Base-by-base conservation (phyloP, 2,888 invertebrate genomes). In the Pycnomerus fuliginosus region DNA sequence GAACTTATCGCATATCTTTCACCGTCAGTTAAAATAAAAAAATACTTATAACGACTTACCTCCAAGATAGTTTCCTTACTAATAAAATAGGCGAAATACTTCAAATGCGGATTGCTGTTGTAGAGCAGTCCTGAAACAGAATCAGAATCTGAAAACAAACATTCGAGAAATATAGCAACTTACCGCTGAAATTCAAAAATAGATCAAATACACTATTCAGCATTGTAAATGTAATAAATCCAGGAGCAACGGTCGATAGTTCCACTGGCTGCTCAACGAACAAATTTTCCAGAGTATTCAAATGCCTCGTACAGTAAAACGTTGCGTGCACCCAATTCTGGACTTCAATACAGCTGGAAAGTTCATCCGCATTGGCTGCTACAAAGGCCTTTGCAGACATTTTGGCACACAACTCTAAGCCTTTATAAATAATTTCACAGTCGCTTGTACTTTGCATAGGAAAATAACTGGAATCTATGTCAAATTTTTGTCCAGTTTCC, bases 321-420 rank as follows among this genome's bases (percentile, higher is more conserved):
- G 53, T 47, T 27, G 32, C 46, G 42, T 56, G 37, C 12, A 60
- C 45, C 61, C 60, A 63, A 14, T 44, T 47, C 15, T 48, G 34
- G 7, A 58, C 50, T 35, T 61, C 60, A 12, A 57, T 10, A 38
- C 60, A 53, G n/a, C 48, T 37, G 10, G 24, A 10, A n/a, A 49
- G 12, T 8, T 57, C 54, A 10, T 45, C 30, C n/a, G n/a, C 14
- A 8, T 50, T 28, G 10, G 58, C 56, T 14, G 49, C 48, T 13
- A 54, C 22, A 12, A 60, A 31, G 1, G 65, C 63, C 48, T 61
- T 61, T 2, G 48, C 28, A 5, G 55, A 38, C 2, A 66, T 41
- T 15, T 53, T 48, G 7, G 48, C 43, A 3, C 60, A 50, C 13
- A 63, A 43, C 25, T 44, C 35, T 15, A 64, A 46, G 14, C 56